Evolutionary conservation across 37 sponge, comb jelly and placozoan species (phyloP).

Genomic region (Axinella damicornis): DNA sequence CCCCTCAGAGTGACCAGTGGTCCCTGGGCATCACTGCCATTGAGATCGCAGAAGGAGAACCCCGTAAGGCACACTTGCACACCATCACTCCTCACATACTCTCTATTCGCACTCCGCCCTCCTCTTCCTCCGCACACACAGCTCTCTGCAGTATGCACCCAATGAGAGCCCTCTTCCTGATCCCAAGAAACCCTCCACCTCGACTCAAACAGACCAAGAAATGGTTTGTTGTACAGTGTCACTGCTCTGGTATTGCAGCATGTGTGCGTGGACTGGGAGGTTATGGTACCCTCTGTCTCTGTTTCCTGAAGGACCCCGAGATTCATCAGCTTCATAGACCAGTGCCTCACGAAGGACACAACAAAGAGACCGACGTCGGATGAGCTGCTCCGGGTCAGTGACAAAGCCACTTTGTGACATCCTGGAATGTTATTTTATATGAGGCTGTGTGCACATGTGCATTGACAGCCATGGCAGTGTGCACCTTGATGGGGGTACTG

Average conservation of each 20-base stretch:
- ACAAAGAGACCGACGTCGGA: constrained; percentile 88
- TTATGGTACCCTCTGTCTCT: too few species aligned
- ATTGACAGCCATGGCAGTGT: background rate
- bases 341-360: constrained; percentile 90
- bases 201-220: constrained; percentile 88
- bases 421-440: too few species aligned
- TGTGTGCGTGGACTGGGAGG: background rate
- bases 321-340: constrained; percentile 83
- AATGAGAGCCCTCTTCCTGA: constrained; percentile 97
- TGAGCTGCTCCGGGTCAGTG: constrained; percentile 83
- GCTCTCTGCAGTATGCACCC: constrained; percentile 98
- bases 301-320: constrained; percentile 46
- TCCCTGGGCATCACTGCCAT: constrained; percentile 97
- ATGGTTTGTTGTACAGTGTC: constrained; percentile 72
- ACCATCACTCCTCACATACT: background rate
- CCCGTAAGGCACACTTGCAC: constrained; percentile 71
- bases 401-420: too few species aligned
- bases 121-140: constrained; percentile 7
- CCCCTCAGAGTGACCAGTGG: constrained; percentile 94
- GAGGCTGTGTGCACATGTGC: background rate
- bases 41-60: constrained; percentile 97
- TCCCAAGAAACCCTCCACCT: constrained; percentile 94
- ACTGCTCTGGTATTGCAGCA: too few species aligned
- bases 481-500: too few species aligned
- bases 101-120: too few species aligned